These are phyloP conservation scores for Cynaeus angustus DNA, from an alignment of 2,888 invertebrate genomes.

Conservation along the genomic window DNA sequence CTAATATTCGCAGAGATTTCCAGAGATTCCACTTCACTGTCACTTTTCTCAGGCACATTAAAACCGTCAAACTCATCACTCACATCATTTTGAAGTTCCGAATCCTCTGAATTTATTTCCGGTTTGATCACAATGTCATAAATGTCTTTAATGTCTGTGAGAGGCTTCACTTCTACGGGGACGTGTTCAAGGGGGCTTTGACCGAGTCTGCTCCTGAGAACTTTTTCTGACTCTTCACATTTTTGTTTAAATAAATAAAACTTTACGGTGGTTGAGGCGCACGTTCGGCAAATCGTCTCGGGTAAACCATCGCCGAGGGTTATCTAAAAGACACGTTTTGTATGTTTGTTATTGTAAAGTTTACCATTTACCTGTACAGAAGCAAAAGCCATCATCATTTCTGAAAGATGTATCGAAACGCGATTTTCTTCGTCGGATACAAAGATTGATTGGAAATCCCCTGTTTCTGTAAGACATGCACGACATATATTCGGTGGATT, in stretches of 20 bases:
- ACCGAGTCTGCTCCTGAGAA: slow-evolving; percentile 59
- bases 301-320: slow-evolving; percentile 75
- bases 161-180: background rate
- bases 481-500: slow-evolving; percentile 65
- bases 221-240: slow-evolving; percentile 71
- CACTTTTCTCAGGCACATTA: slow-evolving; percentile 45
- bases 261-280: slow-evolving; percentile 72
- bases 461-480: slow-evolving; percentile 67
- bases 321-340: slow-evolving; percentile 58
- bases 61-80: slow-evolving; percentile 51
- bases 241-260: slow-evolving; percentile 73
- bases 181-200: slow-evolving; percentile 53
- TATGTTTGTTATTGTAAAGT: background rate
- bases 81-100: slow-evolving; percentile 12
- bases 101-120: slow-evolving; percentile 55
- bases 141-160: slow-evolving; percentile 20
- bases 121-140: slow-evolving; percentile 57
- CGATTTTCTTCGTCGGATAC: slow-evolving; percentile 63
- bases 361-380: slow-evolving; percentile 66
- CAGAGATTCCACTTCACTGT: slow-evolving; percentile 38
- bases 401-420: slow-evolving; percentile 66
- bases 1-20: slow-evolving; percentile 41
- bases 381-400: slow-evolving; percentile 70
- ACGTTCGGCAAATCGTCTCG: slow-evolving; percentile 75
- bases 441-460: slow-evolving; percentile 68